phyloP scores from a whole-genome alignment of 2,888 invertebrate species.

The Macrophya alboannulata region DNA sequence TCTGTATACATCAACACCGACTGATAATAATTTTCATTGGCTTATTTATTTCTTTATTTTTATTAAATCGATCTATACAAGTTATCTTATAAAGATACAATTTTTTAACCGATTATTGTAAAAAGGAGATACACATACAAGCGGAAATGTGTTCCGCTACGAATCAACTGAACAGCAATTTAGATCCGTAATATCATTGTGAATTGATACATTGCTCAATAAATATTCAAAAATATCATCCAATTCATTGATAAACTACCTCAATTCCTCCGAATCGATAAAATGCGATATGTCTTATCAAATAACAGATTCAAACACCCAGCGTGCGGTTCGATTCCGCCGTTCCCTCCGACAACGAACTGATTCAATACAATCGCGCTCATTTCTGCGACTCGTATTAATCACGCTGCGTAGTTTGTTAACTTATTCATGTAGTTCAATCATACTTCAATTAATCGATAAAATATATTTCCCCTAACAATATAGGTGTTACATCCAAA shows the following conservation, averaged over 20 bases:
- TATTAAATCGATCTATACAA: neutral
- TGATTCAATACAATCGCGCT: neutral
- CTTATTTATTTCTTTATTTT: neutral
- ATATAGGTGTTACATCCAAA: neutral
- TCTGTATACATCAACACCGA: neutral
- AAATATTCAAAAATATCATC: neutral
- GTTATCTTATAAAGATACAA: neutral
- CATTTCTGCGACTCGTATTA: neutral
- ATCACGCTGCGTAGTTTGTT: constrained; percentile 7
- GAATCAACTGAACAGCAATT: neutral
- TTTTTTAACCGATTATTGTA: neutral
- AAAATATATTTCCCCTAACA: too few relatives aligned
- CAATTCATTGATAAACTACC: neutral
- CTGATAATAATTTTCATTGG: neutral
- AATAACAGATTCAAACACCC: neutral
- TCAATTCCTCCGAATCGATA: neutral
- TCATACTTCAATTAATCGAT: neutral
- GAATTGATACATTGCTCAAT: neutral
- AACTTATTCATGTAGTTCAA: neutral
- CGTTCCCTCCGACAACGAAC: neutral
- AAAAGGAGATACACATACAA: neutral
- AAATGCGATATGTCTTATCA: neutral
- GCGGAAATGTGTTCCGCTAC: neutral
- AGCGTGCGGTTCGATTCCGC: neutral
- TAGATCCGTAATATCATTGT: neutral